Conservation (phyloP, 2,888 invertebrate genomes). For the Philonicus albiceps region DNA sequence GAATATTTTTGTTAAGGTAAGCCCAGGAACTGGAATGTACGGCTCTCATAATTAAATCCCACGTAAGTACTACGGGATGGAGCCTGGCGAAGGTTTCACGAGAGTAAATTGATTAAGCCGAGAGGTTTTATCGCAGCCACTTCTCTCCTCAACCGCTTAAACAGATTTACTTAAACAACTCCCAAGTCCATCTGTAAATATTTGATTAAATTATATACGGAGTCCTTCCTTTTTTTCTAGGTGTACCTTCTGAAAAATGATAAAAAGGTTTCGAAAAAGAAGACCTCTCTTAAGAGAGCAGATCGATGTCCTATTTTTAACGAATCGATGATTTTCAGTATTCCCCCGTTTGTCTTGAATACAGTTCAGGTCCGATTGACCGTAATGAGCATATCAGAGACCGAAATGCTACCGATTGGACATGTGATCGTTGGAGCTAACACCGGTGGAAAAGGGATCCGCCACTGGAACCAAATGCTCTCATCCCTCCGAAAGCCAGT, state of each 20-base stretch:
- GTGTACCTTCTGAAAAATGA: constrained; percentile 82
- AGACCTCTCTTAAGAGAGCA: constrained; percentile 77
- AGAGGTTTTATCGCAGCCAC: background rate
- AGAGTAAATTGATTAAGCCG: background rate
- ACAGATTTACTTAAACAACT: background rate
- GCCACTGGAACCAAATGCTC: constrained; percentile 87
- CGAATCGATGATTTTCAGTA: constrained; percentile 84
- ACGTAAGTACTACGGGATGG: background rate
- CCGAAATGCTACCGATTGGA: constrained; percentile 73
- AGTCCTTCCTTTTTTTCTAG: constrained; percentile 59
- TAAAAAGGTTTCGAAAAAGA: constrained; percentile 83
- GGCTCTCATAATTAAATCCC: background rate
- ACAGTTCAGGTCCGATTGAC: constrained; percentile 78
- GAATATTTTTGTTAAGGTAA: constrained; percentile 80
- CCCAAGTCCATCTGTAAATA: background rate
- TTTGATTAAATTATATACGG: background rate
- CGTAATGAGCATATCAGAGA: constrained; percentile 63
- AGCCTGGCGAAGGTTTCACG: background rate
- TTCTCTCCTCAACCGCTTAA: background rate
- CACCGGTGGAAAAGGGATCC: constrained; percentile 74
- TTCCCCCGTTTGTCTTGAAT: constrained; percentile 75
- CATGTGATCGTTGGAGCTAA: constrained; percentile 81
- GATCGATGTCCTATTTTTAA: constrained; percentile 82
- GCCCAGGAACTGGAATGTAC: background rate
- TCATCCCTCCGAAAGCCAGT: constrained; percentile 80